A percentile compares a stretch with the other conserved stretches of the same genome.
These are phyloP conservation scores for Plecturocebus donacophilus DNA, from an alignment of 2,113 vertebrate species.

Conservation along the genomic window DNA sequence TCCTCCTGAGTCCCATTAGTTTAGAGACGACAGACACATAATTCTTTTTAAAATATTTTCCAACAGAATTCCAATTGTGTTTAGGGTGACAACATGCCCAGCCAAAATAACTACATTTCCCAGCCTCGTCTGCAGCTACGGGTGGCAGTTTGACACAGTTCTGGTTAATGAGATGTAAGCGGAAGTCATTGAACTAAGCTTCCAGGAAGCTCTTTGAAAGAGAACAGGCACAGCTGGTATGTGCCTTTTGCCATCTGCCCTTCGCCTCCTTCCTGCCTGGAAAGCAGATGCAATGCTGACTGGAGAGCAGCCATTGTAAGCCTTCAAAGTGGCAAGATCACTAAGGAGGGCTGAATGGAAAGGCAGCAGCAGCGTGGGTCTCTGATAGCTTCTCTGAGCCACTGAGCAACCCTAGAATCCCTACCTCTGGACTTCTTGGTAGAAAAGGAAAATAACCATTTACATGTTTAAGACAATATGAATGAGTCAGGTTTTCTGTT, in stretches of 20 bases:
- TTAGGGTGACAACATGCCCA: not conserved
- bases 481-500: not conserved
- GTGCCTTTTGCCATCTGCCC: conserved; percentile 36
- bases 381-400: not conserved
- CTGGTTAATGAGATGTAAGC: not conserved
- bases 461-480: not conserved
- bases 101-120: not conserved
- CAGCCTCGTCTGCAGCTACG: not conserved
- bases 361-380: not conserved
- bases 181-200: conserved; percentile 27
- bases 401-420: not conserved
- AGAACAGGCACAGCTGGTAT: not conserved
- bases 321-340: not conserved
- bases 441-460: not conserved
- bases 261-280: conserved; percentile 20
- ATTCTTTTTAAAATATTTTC: conserved; percentile 34
- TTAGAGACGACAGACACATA: not conserved
- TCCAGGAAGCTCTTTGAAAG: conserved; percentile 43
- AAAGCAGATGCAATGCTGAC: not conserved
- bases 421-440: not conserved
- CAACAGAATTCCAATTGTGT: not conserved
- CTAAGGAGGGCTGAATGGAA: not conserved
- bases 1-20: not conserved
- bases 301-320: not conserved
- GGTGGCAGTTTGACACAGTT: not conserved